A percentile compares a stretch with the other conserved stretches of the same genome.
phyloP scores from a whole-genome alignment of 2,888 invertebrate genomes.

The Drosophila meridiana region DNA sequence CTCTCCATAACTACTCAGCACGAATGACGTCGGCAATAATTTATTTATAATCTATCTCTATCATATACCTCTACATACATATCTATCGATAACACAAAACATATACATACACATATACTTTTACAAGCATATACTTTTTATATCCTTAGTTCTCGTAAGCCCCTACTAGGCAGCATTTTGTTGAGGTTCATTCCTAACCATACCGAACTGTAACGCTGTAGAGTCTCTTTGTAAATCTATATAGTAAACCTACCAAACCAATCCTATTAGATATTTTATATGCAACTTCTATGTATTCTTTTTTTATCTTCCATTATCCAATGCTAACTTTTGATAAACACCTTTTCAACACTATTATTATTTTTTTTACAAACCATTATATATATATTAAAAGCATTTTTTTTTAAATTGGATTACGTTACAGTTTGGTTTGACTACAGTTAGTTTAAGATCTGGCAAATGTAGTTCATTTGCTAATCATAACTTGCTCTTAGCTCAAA shows the following conservation, averaged over 20 bases:
- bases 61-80: conserved; percentile 34
- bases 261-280: background rate
- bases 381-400: background rate
- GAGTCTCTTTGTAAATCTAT: conserved; percentile 3
- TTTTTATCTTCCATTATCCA: background rate
- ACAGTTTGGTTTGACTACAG: conserved; percentile 18
- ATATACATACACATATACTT: conserved; percentile 35
- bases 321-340: background rate
- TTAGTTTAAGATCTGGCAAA: conserved; percentile 1
- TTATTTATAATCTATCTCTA: conserved; percentile 46
- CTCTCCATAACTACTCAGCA: conserved; percentile 77
- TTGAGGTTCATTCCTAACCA: conserved; percentile 28
- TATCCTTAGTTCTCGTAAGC: conserved; percentile 7
- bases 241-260: background rate
- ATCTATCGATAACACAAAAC: conserved; percentile 40
- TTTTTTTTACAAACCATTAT: too few species aligned
- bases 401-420: conserved; percentile 16
- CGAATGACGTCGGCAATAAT: conserved; percentile 83
- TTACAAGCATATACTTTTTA: conserved; percentile 30
- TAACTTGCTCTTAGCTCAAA: conserved; percentile 24
- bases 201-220: conserved; percentile 28
- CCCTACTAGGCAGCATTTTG: conserved; percentile 31
- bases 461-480: conserved; percentile 4
- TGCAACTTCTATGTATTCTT: background rate
- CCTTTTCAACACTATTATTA: background rate